Evolutionary conservation across 2,797 vertebrate species (phyloP).

Genomic region (Cossypha caffra): DNA sequence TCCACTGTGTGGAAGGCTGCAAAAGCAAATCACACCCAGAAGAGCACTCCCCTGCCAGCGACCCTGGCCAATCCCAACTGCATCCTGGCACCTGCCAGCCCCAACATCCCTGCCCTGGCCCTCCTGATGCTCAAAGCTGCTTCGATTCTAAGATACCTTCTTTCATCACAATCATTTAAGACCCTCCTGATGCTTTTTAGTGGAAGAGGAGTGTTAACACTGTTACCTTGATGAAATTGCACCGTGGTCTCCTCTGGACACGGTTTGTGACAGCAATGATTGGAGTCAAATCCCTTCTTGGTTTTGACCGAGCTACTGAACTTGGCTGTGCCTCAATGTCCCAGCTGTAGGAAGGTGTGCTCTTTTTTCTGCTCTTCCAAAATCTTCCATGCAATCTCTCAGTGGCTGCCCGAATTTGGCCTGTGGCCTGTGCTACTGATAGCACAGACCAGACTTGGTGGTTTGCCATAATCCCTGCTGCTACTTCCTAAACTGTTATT

Average conservation of each 20-base stretch:
- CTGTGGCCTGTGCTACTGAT: background rate
- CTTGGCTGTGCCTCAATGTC: background rate
- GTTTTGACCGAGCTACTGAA: background rate
- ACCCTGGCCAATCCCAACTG: background rate
- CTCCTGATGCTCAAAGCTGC: background rate
- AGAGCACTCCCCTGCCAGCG: background rate
- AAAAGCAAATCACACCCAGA: constrained; percentile 32
- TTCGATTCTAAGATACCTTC: fast-evolving
- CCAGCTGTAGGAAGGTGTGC: background rate
- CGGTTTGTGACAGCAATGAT: background rate
- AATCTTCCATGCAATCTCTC: background rate
- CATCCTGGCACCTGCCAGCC: background rate
- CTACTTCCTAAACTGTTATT: background rate
- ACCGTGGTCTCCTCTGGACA: fast-evolving
- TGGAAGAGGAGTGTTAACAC: background rate
- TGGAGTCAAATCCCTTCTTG: background rate
- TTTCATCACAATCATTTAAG: background rate
- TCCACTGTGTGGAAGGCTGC: background rate
- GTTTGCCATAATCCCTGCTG: constrained; percentile 4
- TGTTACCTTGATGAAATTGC: background rate
- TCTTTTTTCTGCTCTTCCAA: background rate
- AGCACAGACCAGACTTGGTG: background rate
- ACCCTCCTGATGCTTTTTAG: background rate
- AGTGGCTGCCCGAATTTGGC: background rate
- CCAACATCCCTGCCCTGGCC: background rate